Evolutionary conservation across 2,888 invertebrate species (phyloP), one percentile per base, ranked within the genome.

Genomic region (Endotricha flammealis): DNA sequence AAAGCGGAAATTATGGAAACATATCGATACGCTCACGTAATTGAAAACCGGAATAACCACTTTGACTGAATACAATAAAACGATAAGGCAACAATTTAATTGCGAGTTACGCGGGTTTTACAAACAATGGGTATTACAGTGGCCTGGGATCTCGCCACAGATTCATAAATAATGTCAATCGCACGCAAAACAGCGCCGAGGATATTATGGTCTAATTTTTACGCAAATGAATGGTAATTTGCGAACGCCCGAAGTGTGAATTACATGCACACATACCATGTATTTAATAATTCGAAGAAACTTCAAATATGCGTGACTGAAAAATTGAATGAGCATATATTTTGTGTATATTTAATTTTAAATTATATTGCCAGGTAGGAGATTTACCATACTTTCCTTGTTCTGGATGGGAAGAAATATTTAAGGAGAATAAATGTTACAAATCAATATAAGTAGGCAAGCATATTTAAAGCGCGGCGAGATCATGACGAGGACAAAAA

Each of bases 191-290:
- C 9, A n/a, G 23, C 12, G 24, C 12, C 13, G 14, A 25, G 14
- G 8, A 27, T 11, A 12, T 20, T 9, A 20, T 20, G 4, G 20
- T 7, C n/a, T 12, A 32, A 16, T 32, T 36, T 40, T 48, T 48
- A 51, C 52, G 51, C 42, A 49, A 34, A 46, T 42, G 48, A 49
- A 50, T 48, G 47, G 47, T 47, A 56, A 51, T 57, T 57, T 48
- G 39, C 44, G 46, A 34, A 28, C 9, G 28, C 39, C 36, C 35
- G 17, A 46, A 49, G 55, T 57, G 54, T 50, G 46, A 58, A 53
- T 44, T 54, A 50, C 48, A 39, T 39, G 44, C 33, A 38, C 41
- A 39, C 7, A 20, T 20, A n/a, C n/a, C n/a, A n/a, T n/a, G n/a
- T n/a, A n/a, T n/a, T n/a, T n/a, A n/a, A n/a, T n/a, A n/a, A n/a